These are phyloP conservation scores for Formica selysi DNA, from an alignment of 1,140 invertebrate genomes.

Conservation along the genomic window DNA sequence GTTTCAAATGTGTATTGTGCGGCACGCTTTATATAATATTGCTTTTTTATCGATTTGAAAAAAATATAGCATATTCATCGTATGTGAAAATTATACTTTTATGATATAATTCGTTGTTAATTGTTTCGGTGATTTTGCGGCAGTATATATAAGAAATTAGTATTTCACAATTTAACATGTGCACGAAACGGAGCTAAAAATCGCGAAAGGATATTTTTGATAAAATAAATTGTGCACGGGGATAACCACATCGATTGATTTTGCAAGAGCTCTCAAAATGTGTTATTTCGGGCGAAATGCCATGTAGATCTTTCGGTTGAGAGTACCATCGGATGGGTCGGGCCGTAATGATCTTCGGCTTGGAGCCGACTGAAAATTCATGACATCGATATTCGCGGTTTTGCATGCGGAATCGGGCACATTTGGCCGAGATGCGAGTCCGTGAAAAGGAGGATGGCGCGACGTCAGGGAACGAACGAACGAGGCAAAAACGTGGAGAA, in stretches of 20 bases:
- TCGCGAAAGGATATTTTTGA: neutral
- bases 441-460: slow-evolving; percentile 25
- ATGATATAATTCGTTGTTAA: slow-evolving; percentile 27
- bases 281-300: slow-evolving; percentile 49
- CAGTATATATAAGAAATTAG: slow-evolving; percentile 10
- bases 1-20: slow-evolving; percentile 21
- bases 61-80: neutral
- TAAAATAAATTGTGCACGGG: neutral
- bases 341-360: slow-evolving; percentile 48
- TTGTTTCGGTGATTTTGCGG: slow-evolving; percentile 26
- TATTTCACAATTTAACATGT: neutral
- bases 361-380: slow-evolving; percentile 57
- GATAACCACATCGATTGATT: slow-evolving; percentile 7
- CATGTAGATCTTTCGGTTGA: slow-evolving; percentile 37
- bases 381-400: slow-evolving; percentile 66
- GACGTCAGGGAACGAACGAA: neutral
- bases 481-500: slow-evolving; percentile 16
- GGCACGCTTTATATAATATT: slow-evolving; percentile 7
- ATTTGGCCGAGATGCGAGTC: slow-evolving; percentile 60
- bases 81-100: slow-evolving; percentile 28
- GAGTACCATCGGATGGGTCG: neutral
- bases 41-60: neutral
- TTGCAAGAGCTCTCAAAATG: slow-evolving; percentile 11
- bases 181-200: neutral
- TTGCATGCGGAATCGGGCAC: slow-evolving; percentile 58